Base-by-base conservation (phyloP, 1,140 invertebrate genomes). In the Tetragnatha versicolor region DNA sequence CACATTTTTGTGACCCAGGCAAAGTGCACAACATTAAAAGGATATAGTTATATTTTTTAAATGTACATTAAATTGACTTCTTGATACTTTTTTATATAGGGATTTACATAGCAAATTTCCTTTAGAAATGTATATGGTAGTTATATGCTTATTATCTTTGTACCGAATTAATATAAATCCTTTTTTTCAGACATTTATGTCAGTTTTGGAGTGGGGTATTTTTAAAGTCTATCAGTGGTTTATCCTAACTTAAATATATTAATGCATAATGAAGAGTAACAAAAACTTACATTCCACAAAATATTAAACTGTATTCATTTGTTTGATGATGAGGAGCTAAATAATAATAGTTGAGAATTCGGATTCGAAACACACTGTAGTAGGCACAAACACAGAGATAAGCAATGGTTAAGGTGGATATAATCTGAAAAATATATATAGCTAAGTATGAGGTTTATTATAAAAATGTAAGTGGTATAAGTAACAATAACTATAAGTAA, bases 341-440 rank as follows among this genome's bases (percentile, higher is more conserved):
- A 84, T 99, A 98, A 87, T 99, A 99, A 80, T 98, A 91, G 88
- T 99, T 98, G 35, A 99, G 90, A 9, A 99, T 91, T 60, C 95
- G 90, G 81, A 99, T 96, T 87, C 97, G 96, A 82, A 99, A 91
- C 49, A 99, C 92, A 0, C 98, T 99, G 20, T 94, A 99, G 87
- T 98, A 99, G 4, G 98, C 96, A 87, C 98, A 99, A 82, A 96
- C 93, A 86, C 96, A 96, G 81, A 99, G 89, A 86, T 99, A 99
- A 4, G 93, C 92, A 73, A 99, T 95, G 3, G 95, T 92, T 31
- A 93, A 84, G 78, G 94, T 95, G 7, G 95, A 98, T 58, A 97
- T 88, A 22, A 95, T 83, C 94, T 91, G 84, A 66, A 73, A 82
- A 92, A 84, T 25, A 51, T n/a, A n/a, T n/a, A n/a, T n/a, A n/a